phyloP scores from a whole-genome alignment of 2,888 invertebrate genomes.

The Sinotaia quadrata region DNA sequence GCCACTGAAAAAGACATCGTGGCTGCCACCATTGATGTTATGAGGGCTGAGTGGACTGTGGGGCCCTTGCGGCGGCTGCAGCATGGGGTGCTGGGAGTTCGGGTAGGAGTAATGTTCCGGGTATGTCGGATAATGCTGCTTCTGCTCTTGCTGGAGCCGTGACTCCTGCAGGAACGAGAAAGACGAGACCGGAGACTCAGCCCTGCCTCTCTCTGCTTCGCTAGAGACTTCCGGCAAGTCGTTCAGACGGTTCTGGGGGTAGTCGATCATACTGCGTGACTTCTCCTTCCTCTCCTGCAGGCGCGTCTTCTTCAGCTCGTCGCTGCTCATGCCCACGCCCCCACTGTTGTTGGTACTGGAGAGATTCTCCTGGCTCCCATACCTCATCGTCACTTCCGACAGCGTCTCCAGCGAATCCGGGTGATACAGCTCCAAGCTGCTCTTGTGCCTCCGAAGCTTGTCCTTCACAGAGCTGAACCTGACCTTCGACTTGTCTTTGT shows the following conservation, averaged over 20 bases:
- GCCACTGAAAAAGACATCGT: background rate
- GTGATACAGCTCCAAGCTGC: constrained; percentile 57
- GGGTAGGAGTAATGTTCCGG: background rate
- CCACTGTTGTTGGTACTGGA: constrained; percentile 12
- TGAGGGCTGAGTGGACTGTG: background rate
- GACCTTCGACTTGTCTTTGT: constrained; percentile 41
- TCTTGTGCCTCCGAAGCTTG: constrained; percentile 55
- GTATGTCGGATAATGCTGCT: no score
- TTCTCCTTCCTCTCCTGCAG: constrained; percentile 28
- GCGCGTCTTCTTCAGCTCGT: constrained; percentile 20
- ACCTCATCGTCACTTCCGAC: constrained; percentile 43
- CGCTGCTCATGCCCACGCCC: background rate
- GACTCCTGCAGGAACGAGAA: background rate
- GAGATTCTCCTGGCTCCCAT: constrained; percentile 61
- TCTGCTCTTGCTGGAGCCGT: no score
- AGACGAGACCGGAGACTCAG: background rate
- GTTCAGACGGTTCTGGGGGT: constrained; percentile 26
- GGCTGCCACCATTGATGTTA: constrained; percentile 2
- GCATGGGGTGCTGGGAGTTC: background rate
- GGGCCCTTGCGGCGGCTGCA: background rate
- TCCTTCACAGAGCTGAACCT: constrained; percentile 55
- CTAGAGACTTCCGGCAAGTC: constrained; percentile 26
- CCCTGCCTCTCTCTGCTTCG: constrained; percentile 15
- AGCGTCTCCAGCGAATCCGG: constrained; percentile 48
- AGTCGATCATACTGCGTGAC: constrained; percentile 40